Evolutionary conservation across 1,140 invertebrate species (phyloP).

Genomic region (Zaprionus ghesquierei): DNA sequence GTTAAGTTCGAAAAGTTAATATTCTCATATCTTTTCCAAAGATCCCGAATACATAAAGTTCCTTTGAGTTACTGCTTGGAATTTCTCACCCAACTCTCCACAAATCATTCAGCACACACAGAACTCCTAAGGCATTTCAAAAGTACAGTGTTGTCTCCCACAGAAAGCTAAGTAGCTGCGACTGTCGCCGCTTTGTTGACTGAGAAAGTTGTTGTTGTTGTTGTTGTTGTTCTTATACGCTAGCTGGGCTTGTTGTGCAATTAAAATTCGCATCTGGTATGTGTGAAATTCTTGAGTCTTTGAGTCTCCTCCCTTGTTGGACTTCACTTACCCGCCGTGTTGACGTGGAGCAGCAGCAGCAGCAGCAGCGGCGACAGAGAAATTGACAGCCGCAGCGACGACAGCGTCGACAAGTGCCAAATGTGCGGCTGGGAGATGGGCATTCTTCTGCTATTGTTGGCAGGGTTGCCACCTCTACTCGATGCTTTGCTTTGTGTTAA

Average conservation of each 20-base stretch:
- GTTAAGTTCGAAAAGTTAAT: too few relatives aligned
- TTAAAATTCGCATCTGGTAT: constrained; percentile 50
- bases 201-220: constrained; percentile 15
- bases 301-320: background rate
- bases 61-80: background rate
- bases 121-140: background rate
- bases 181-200: background rate
- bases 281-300: constrained; percentile 63
- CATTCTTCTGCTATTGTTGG: constrained; percentile 62
- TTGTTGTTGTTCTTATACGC: background rate
- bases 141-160: background rate
- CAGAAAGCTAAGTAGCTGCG: background rate
- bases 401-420: constrained; percentile 59
- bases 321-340: constrained; percentile 58
- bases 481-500: constrained; percentile 48
- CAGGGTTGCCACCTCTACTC: constrained; percentile 32
- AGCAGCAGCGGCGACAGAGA: constrained; percentile 33
- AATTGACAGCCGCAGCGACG: constrained; percentile 24
- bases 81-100: background rate
- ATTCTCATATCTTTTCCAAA: too few relatives aligned
- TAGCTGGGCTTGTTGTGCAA: constrained; percentile 23
- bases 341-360: constrained; percentile 57
- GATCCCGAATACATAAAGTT: background rate
- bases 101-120: background rate
- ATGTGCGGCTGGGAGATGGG: constrained; percentile 38